Evolutionary conservation across 2,888 invertebrate species (phyloP).

Genomic region (Elaeidobius kamerunicus): DNA sequence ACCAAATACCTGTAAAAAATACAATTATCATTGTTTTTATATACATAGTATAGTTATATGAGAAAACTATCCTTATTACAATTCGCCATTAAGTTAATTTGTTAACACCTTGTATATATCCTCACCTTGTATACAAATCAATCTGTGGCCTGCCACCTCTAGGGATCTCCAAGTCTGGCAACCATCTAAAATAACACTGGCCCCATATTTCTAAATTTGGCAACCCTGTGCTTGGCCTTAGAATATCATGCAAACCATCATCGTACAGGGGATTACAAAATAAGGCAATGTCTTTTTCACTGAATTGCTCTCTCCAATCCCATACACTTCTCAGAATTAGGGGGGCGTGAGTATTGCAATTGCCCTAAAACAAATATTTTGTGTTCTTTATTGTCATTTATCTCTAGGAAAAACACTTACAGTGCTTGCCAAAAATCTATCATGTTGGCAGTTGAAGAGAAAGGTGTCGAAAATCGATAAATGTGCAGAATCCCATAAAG

Average conservation of each 20-base stretch:
- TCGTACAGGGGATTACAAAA: conserved; percentile 83
- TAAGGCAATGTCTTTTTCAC: conserved; percentile 73
- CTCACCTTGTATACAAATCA: conserved; percentile 52
- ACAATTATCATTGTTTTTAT: not conserved
- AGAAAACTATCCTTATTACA: too few relatives aligned
- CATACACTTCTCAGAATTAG: conserved; percentile 74
- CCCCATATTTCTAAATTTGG: conserved; percentile 72
- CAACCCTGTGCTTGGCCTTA: conserved; percentile 55
- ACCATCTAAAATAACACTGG: conserved; percentile 89
- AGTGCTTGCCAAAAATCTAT: conserved; percentile 65
- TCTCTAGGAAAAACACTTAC: conserved; percentile 47
- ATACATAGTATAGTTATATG: too few relatives aligned
- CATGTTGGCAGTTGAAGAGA: conserved; percentile 82
- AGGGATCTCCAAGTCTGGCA: conserved; percentile 74
- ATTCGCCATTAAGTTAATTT: too few relatives aligned
- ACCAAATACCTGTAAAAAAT: conserved; percentile 34
- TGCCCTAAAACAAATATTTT: conserved; percentile 21
- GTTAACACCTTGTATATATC: not conserved
- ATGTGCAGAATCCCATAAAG: conserved; percentile 87
- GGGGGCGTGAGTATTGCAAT: conserved; percentile 39
- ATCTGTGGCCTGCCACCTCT: conserved; percentile 65
- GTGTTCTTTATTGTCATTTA: not conserved
- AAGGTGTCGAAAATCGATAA: conserved; percentile 91
- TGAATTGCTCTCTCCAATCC: conserved; percentile 89
- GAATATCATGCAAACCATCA: conserved; percentile 42